These are phyloP conservation scores for Rosalia funebris DNA, from an alignment of 2,888 invertebrate species.

Conservation along the genomic window DNA sequence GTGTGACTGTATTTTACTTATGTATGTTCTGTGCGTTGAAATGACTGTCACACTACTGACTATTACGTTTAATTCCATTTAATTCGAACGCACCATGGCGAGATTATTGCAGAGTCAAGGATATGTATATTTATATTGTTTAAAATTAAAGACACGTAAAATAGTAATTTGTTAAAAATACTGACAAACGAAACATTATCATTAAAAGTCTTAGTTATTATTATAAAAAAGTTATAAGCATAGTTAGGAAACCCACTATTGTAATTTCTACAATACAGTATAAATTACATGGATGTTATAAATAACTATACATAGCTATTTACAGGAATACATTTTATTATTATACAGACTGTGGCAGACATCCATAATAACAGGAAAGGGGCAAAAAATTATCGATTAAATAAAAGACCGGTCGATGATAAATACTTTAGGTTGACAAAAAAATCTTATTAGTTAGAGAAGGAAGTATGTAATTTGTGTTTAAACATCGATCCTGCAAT, in stretches of 20 bases:
- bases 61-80: too few relatives aligned
- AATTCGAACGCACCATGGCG: too few relatives aligned
- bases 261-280: slow-evolving; percentile 51
- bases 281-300: slow-evolving; percentile 57
- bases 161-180: slow-evolving; percentile 3
- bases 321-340: slow-evolving; percentile 55
- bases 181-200: slow-evolving; percentile 14
- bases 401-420: too few relatives aligned
- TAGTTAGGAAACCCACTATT: slow-evolving; percentile 45
- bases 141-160: slow-evolving; percentile 33
- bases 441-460: too few relatives aligned
- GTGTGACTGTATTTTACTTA: too few relatives aligned
- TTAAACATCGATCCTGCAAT: too few relatives aligned
- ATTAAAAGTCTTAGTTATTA: slow-evolving; percentile 27
- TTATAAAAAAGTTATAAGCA: slow-evolving; percentile 44
- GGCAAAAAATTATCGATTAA: too few relatives aligned
- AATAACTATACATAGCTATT: slow-evolving; percentile 65
- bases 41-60: too few relatives aligned
- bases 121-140: slow-evolving; percentile 53
- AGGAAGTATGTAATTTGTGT: too few relatives aligned
- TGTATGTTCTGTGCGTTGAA: too few relatives aligned
- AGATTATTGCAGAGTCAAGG: slow-evolving; percentile 55
- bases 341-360: not conserved
- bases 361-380: too few relatives aligned
- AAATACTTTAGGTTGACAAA: too few relatives aligned